Base-by-base conservation (phyloP, 2,113 vertebrate genomes). In the Pseudopodoces humilis region DNA sequence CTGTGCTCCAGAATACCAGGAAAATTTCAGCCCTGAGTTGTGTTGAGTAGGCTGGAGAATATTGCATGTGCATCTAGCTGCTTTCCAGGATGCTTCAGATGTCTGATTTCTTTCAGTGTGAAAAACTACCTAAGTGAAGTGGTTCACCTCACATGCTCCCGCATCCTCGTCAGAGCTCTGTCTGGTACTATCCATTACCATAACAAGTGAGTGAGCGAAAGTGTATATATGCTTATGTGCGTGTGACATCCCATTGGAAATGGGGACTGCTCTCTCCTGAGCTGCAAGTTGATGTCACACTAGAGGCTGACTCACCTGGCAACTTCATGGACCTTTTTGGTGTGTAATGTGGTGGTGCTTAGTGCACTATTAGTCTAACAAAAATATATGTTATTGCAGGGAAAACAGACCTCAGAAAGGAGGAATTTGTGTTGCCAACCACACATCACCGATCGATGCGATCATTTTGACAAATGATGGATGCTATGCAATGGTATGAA, bases 391-490 rank as follows among this genome's bases (percentile, higher is more conserved):
- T 96, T 15, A 81, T 96, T 95, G 20, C 98, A 99, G 99, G 97
- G 98, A 99, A 92, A 99, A 99, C 96, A 97, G 95, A 56, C 99
- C 99, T 23, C 98, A 98, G 97, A 99, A 99, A 88, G 99, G 99
- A 94, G 99, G 99, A 28, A 99, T 99, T 82, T 99, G 99, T 82
- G 99, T 99, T 10, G 99, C 99, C 62, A 99, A 99, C 93, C 99
- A 99, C 92, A 99, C 99, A 1, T 99, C 99, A 12, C 99, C 99
- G 0, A 99, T 99, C 49, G 99, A 99, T 47, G 97, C 99, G 2
- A 98, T 99, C 75, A 99, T 99, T 90, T 96, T 99, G 97, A 98
- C 99, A 23, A 99, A 98, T 8, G 99, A 99, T 85, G 98, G 99
- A 87, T 99, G 99, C 96, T 99, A 99, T 52, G 98, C 99, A 28